Conservation (phyloP, 2,888 invertebrate species). For the Nomada lathburiana region DNA sequence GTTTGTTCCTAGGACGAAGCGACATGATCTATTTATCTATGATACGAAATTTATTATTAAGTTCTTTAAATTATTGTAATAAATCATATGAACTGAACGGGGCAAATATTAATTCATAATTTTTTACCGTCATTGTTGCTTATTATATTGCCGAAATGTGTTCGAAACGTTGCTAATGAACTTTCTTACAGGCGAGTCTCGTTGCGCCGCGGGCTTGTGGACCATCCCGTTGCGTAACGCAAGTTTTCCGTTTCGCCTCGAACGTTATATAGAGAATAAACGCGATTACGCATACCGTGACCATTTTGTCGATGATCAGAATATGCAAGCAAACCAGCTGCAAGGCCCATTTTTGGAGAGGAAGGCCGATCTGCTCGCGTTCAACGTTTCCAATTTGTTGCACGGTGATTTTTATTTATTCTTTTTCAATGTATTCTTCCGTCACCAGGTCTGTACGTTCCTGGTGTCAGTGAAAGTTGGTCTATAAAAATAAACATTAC, state of each 20-base stretch:
- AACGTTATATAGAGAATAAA: background rate
- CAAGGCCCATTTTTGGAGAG: constrained; percentile 61
- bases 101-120: constrained; percentile 22
- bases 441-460: constrained; percentile 5
- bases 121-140: background rate
- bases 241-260: background rate
- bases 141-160: no score
- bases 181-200: constrained; percentile 1
- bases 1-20: constrained; percentile 30
- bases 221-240: background rate
- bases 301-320: constrained; percentile 28
- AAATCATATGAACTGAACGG: constrained; percentile 36
- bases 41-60: constrained; percentile 35
- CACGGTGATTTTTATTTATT: background rate
- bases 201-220: background rate
- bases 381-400: background rate
- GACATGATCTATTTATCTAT: constrained; percentile 39
- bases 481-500: background rate
- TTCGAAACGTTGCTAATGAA: background rate
- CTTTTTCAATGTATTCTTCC: background rate
- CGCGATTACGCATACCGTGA: constrained; percentile 6
- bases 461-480: constrained; percentile 1
- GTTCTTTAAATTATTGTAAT: constrained; percentile 57
- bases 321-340: background rate
- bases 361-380: constrained; percentile 39